These are phyloP conservation scores for Asarcornis scutulata DNA, from an alignment of 2,113 vertebrate species.

Conservation along the genomic window DNA sequence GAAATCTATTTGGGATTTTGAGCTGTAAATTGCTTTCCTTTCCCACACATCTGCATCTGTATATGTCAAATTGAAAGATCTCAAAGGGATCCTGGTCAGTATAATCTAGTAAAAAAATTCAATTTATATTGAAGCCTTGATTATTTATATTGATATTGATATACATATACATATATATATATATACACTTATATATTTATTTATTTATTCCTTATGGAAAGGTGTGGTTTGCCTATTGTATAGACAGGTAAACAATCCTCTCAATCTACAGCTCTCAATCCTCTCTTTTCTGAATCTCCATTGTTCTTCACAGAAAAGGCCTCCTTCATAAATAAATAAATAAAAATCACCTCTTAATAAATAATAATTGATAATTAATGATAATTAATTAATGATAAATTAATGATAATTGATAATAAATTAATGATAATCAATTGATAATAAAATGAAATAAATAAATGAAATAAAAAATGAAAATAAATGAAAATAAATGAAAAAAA, in stretches of 20 bases:
- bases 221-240: background rate
- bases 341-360: background rate
- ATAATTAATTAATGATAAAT: too few species aligned
- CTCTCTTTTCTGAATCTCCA: background rate
- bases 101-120: background rate
- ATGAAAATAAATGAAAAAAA: too few species aligned
- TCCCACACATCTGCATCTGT: background rate
- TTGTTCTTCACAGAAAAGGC: background rate
- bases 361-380: too few species aligned
- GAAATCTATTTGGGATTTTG: background rate
- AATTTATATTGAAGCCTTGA: background rate
- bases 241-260: background rate
- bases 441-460: too few species aligned
- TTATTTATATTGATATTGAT: too few species aligned
- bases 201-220: background rate
- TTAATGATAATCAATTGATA: too few species aligned
- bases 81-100: background rate
- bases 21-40: background rate
- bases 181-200: too few species aligned
- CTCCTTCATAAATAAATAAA: background rate
- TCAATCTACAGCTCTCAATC: background rate
- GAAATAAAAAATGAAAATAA: too few species aligned
- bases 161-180: background rate
- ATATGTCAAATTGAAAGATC: background rate
- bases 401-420: too few species aligned